phyloP scores from a whole-genome alignment of 2,113 vertebrate species.

The Chaetodon trifascialis region DNA sequence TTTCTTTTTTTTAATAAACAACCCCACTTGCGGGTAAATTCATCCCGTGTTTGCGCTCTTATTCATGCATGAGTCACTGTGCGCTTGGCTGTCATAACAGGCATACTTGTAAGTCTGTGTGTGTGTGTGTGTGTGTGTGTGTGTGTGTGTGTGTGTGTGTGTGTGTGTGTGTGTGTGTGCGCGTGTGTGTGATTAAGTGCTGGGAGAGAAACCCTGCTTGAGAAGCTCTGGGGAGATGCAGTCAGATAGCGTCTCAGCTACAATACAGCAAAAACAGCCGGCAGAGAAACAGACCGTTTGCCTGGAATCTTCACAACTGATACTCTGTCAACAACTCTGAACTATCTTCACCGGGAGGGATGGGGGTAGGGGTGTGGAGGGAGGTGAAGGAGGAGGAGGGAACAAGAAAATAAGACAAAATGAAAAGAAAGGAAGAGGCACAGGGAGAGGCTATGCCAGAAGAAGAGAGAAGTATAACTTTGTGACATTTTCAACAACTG shows the following conservation, averaged over 20 bases:
- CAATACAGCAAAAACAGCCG: slow-evolving; percentile 35
- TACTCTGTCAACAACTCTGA: slow-evolving; percentile 53
- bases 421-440: slow-evolving; percentile 11
- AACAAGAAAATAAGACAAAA: slow-evolving; percentile 39
- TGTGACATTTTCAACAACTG: slow-evolving; percentile 25
- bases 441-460: slow-evolving; percentile 15
- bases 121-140: slow-evolving; percentile 32
- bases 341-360: slow-evolving; percentile 20
- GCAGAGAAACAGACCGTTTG: slow-evolving; percentile 42
- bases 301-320: slow-evolving; percentile 41
- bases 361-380: neutral
- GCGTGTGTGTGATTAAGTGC: slow-evolving; percentile 40
- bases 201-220: slow-evolving; percentile 3
- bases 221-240: slow-evolving; percentile 44
- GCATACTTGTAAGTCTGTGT: slow-evolving; percentile 2
- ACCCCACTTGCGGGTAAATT: neutral
- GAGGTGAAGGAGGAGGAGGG: neutral
- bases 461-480: slow-evolving; percentile 3
- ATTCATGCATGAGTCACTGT: slow-evolving; percentile 21
- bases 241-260: slow-evolving; percentile 46
- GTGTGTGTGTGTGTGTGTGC: slow-evolving; percentile 29
- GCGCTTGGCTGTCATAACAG: slow-evolving; percentile 24
- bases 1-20: neutral
- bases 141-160: too few species aligned
- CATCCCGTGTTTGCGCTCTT: slow-evolving; percentile 17